phyloP scores from a whole-genome alignment of 2,113 vertebrate species.

The Chinchilla lanigera region DNA sequence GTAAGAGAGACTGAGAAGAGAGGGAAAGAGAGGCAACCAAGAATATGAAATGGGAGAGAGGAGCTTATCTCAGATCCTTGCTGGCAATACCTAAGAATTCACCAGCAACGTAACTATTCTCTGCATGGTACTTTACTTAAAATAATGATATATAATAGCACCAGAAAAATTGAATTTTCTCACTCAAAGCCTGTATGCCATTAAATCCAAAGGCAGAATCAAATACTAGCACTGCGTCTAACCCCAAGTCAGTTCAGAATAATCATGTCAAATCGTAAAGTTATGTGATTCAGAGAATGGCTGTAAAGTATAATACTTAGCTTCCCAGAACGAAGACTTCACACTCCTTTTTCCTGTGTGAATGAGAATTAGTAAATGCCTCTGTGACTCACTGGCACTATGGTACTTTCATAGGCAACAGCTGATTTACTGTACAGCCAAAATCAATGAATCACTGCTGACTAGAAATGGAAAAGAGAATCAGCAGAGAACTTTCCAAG shows the following conservation, averaged over 20 bases:
- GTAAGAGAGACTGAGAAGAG: slow-evolving; percentile 11
- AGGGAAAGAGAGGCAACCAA: not conserved
- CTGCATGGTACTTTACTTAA: not conserved
- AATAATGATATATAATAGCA: not conserved
- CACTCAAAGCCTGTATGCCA: slow-evolving; percentile 14
- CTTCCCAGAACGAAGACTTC: slow-evolving; percentile 21
- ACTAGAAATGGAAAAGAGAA: slow-evolving; percentile 47
- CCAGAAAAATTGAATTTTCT: slow-evolving; percentile 29
- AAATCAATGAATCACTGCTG: slow-evolving; percentile 44
- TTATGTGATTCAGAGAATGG: slow-evolving; percentile 17
- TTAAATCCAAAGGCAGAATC: slow-evolving; percentile 61
- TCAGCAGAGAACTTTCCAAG: not conserved
- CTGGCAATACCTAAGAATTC: not conserved
- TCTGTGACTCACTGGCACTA: slow-evolving; percentile 6
- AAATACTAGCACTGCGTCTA: slow-evolving; percentile 45
- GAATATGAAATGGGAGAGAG: not conserved
- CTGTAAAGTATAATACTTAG: not conserved
- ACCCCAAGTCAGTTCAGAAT: slow-evolving; percentile 58
- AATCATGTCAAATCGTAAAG: slow-evolving; percentile 31
- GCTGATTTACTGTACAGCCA: slow-evolving; percentile 22
- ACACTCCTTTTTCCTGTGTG: not conserved
- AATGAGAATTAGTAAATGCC: not conserved
- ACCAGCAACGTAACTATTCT: slow-evolving; percentile 8
- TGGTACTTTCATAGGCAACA: slow-evolving; percentile 27
- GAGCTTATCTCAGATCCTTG: not conserved